Conservation (phyloP, 2,113 vertebrate species). For the Eleginops maclovinus region DNA sequence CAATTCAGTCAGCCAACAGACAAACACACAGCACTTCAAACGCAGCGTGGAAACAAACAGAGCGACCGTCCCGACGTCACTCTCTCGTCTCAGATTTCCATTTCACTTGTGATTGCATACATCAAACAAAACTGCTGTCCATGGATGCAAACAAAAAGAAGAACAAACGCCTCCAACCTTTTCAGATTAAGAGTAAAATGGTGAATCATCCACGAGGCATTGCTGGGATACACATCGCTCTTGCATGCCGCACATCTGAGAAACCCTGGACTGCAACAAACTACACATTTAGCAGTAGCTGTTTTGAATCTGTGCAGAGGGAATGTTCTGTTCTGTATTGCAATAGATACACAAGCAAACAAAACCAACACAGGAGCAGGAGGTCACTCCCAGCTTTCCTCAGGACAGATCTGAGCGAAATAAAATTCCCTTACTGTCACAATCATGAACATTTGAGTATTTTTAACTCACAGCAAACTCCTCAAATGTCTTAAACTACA, state of each 20-base stretch:
- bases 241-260: not conserved
- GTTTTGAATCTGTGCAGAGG: constrained; percentile 7
- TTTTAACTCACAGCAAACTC: not conserved
- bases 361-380: constrained; percentile 7
- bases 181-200: not conserved
- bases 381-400: constrained; percentile 25
- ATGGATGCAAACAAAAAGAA: not conserved
- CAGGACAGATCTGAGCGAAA: constrained; percentile 11
- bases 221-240: not conserved
- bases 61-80: not conserved
- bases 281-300: not conserved
- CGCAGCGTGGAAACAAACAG: constrained; percentile 15
- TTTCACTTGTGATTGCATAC: not conserved
- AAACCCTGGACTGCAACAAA: not conserved
- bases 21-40: constrained; percentile 58
- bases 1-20: constrained; percentile 49
- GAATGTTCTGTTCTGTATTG: constrained; percentile 24
- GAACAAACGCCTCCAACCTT: not conserved
- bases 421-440: constrained; percentile 18
- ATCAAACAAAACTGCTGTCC: not conserved
- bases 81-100: not conserved
- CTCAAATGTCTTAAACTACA: not conserved
- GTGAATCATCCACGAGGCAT: not conserved
- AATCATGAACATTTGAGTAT: not conserved
- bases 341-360: constrained; percentile 30